Conservation (phyloP, 2,113 vertebrate genomes). For the Bostrychus sinensis region DNA sequence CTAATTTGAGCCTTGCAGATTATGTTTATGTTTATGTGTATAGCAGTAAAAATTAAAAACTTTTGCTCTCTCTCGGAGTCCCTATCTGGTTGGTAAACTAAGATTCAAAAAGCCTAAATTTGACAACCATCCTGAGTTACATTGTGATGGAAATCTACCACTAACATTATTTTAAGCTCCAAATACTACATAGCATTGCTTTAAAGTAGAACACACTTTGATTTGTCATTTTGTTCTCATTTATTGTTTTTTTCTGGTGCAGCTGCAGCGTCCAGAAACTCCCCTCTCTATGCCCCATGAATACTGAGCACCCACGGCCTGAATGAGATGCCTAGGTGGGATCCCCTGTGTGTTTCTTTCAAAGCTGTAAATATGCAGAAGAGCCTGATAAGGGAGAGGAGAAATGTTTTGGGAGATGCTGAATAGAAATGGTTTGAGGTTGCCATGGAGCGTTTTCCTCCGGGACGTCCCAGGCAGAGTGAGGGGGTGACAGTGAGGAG, state of each 20-base stretch:
- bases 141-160: no score
- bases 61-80: no score
- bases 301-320: conserved; percentile 45
- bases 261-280: conserved; percentile 45
- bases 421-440: conserved; percentile 8
- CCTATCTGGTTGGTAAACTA: no score
- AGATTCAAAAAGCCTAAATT: no score
- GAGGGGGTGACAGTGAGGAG: conserved; percentile 25
- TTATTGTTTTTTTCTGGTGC: conserved; percentile 2
- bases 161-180: conserved; percentile 17
- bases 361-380: conserved; percentile 32
- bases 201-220: conserved; percentile 23
- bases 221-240: not conserved
- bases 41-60: no score
- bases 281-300: conserved; percentile 38
- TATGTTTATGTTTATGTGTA: conserved; percentile 41
- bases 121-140: no score
- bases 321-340: conserved; percentile 2
- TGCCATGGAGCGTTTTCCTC: conserved; percentile 16
- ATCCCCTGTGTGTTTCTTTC: conserved; percentile 18
- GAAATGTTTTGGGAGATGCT: conserved; percentile 5
- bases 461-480: not conserved
- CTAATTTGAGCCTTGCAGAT: conserved; percentile 1
- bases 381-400: not conserved
- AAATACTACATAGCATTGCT: conserved; percentile 13